Percentiles rank a stretch among this genome's conserved stretches.
Conservation (phyloP, 1,140 invertebrate genomes). For the Leguminivora glycinivorella region DNA sequence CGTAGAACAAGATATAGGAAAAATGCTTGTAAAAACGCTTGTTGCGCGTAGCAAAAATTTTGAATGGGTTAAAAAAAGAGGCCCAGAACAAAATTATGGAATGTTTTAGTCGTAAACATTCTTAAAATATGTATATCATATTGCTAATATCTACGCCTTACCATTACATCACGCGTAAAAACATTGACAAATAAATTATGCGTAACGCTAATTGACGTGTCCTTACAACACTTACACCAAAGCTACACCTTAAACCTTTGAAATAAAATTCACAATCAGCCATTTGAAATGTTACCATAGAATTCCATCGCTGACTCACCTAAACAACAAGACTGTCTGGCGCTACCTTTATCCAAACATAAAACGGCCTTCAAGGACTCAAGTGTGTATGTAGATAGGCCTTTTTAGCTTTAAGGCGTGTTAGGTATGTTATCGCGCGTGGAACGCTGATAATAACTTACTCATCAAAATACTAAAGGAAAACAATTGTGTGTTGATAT, state of each 20-base stretch:
- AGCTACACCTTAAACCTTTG: too few species aligned
- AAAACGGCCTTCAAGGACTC: neutral
- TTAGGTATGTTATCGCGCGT: neutral
- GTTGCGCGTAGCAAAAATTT: too few species aligned
- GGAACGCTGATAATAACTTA: neutral
- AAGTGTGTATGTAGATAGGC: neutral
- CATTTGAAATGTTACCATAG: neutral
- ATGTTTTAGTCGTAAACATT: neutral
- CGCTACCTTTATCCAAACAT: neutral
- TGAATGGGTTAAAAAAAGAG: too few species aligned
- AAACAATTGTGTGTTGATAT: neutral
- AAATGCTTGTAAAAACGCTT: too few species aligned
- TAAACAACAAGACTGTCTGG: neutral
- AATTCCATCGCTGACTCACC: neutral
- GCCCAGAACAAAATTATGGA: too few species aligned
- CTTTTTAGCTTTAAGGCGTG: neutral
- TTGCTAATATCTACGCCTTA: neutral
- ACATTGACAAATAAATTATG: constrained; percentile 7
- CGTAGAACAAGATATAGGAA: too few species aligned
- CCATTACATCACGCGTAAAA: constrained; percentile 5
- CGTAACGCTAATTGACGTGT: neutral
- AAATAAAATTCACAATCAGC: too few species aligned
- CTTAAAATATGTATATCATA: neutral
- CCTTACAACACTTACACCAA: neutral
- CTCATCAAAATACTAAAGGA: neutral